Conservation (phyloP, 2,888 invertebrate genomes). For the Rhamnusium bicolor region DNA sequence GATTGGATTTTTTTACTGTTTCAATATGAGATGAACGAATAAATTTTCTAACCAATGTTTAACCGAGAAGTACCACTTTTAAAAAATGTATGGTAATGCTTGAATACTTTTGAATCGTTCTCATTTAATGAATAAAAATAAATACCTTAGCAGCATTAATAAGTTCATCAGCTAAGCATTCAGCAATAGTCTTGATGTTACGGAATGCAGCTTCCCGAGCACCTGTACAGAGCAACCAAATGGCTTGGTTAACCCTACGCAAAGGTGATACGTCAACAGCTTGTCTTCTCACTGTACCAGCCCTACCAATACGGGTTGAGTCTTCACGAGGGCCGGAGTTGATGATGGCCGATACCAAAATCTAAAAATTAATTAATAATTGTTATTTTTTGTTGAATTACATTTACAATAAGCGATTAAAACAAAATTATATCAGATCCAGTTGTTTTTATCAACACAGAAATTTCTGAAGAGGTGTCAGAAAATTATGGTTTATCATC, state of each 20-base stretch:
- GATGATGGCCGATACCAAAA: constrained; percentile 97
- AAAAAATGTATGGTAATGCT: too few species aligned
- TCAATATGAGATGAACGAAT: too few species aligned
- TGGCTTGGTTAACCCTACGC: constrained; percentile 98
- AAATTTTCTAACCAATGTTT: too few species aligned
- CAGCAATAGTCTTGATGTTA: constrained; percentile 99
- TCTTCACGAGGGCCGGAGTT: constrained; percentile 99
- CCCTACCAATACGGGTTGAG: constrained; percentile 99
- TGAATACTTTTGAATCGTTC: too few species aligned
- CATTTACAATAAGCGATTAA: neutral
- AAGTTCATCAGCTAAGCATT: constrained; percentile 99
- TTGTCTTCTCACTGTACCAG: constrained; percentile 99
- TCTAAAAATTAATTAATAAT: constrained; percentile 71
- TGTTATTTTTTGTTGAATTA: neutral
- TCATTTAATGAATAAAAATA: neutral
- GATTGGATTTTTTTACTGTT: too few species aligned
- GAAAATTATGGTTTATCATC: constrained; percentile 61
- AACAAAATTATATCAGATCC: constrained; percentile 39
- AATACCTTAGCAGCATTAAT: constrained; percentile 98
- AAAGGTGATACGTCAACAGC: constrained; percentile 99
- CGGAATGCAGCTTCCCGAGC: constrained; percentile 99
- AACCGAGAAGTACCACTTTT: too few species aligned
- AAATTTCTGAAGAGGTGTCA: constrained; percentile 69
- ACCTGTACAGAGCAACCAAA: constrained; percentile 99
- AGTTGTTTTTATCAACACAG: constrained; percentile 43